Percentiles rank a stretch among this genome's conserved stretches.
Conservation (phyloP, 2,888 invertebrate species). For the Oscheius myriophilus region DNA sequence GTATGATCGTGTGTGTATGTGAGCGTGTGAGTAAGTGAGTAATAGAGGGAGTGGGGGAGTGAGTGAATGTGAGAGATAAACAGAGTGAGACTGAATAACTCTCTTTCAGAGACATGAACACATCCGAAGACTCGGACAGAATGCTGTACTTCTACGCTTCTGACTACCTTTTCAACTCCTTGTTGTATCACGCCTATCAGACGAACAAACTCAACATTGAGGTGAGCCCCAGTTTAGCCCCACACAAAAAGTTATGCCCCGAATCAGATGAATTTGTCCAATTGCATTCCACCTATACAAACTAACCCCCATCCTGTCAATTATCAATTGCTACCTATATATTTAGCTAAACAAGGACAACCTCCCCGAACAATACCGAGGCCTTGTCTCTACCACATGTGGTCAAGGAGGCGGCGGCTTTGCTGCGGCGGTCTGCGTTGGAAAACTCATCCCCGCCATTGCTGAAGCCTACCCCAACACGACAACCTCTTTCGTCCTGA, state of each 20-base stretch:
- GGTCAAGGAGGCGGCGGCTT: conserved; percentile 18
- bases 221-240: conserved; percentile 32
- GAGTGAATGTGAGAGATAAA: background rate
- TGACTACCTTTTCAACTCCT: conserved; percentile 65
- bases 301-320: too few relatives aligned
- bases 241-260: background rate
- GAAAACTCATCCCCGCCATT: conserved; percentile 56
- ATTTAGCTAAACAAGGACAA: conserved; percentile 51
- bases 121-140: conserved; percentile 46
- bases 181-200: conserved; percentile 68
- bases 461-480: conserved; percentile 61
- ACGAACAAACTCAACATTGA: conserved; percentile 60
- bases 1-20: too few relatives aligned
- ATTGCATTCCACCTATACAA: too few relatives aligned
- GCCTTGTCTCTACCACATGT: conserved; percentile 62
- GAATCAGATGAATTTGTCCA: too few relatives aligned
- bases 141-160: conserved; percentile 68
- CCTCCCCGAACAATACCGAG: conserved; percentile 54
- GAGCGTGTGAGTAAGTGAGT: background rate
- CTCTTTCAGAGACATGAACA: conserved; percentile 48
- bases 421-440: conserved; percentile 39
- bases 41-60: background rate
- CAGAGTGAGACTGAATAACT: background rate
- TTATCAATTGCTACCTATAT: too few relatives aligned
- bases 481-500: conserved; percentile 62